A percentile compares a stretch with the other conserved stretches of the same genome.
phyloP scores from a whole-genome alignment of 2,888 invertebrate species.

The Perithous albicinctus region DNA sequence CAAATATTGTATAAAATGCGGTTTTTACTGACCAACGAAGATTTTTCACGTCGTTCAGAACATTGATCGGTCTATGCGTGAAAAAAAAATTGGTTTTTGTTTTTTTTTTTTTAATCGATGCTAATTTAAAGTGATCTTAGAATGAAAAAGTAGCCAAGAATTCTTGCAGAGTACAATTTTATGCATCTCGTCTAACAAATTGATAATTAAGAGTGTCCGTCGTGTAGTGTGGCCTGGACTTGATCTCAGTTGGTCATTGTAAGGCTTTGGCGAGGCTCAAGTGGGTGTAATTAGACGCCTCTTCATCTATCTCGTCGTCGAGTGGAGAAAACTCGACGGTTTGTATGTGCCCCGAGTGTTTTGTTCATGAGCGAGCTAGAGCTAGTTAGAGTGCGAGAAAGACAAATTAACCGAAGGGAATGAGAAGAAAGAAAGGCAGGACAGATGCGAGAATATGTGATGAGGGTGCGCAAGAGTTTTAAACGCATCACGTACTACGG shows the following conservation, averaged over 20 bases:
- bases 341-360: conserved; percentile 4
- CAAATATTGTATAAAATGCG: too few relatives aligned
- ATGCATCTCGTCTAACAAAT: neutral
- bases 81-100: too few relatives aligned
- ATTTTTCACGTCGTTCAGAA: too few relatives aligned
- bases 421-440: conserved; percentile 6
- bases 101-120: too few relatives aligned
- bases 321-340: conserved; percentile 24
- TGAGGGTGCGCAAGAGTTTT: conserved; percentile 13
- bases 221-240: neutral
- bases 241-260: conserved; percentile 27
- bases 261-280: conserved; percentile 55
- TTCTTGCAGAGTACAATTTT: neutral
- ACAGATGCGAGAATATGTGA: conserved; percentile 7
- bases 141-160: neutral
- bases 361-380: conserved; percentile 25
- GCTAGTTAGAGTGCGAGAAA: conserved; percentile 11
- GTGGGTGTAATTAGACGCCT: conserved; percentile 66
- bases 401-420: conserved; percentile 12
- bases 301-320: conserved; percentile 44
- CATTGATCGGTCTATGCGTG: too few relatives aligned
- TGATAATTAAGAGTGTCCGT: conserved; percentile 7
- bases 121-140: too few relatives aligned
- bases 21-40: too few relatives aligned
- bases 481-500: conserved; percentile 32